Evolutionary conservation across 2,888 invertebrate genomes (phyloP), one percentile per base, ranked within the genome.

Genomic region (Lacanobia oleracea): DNA sequence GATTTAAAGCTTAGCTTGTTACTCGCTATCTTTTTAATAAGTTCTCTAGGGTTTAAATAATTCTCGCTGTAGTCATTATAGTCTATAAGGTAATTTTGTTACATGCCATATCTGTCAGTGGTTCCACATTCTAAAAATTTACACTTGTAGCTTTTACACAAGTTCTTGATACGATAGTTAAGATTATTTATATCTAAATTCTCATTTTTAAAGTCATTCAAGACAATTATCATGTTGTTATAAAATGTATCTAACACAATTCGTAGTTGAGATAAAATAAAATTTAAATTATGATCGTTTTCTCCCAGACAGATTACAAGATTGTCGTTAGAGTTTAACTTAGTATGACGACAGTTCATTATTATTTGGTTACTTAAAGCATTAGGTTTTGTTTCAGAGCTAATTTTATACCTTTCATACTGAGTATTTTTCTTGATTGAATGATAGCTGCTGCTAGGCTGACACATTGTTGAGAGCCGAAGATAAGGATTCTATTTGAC

Each of bases 321-420:
- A 8, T 8, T 40, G 37, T 40, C 37, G 9, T 40, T 40, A 40
- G 9, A 5, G 9, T 40, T 40, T 40, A 40, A n/a, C n/a, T n/a
- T n/a, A n/a, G n/a, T n/a, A n/a, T n/a, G n/a, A n/a, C n/a, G n/a
- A n/a, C n/a, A n/a, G 37, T 40, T 40, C 54, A 54, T 54, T 64
- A 43, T n/a, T 64, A 66, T 54, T 54, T 66, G 33, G 5, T 21
- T 56, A 66, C 65, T 65, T 0, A 67, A 6, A 21, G 57, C 66
- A 37, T 67, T 67, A 6, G 66, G 57, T 67, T 67, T 67, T 1
- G 57, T 67, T 1, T 37, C 18, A 4, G 50, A 10, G 12, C 50
- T 8, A 12, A 67, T 67, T 0, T 6, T 37, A 14, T 67, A 67
- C 37, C 12, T 67, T 59, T 59, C 45, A 23, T 67, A 67, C 12